These are phyloP conservation scores for Lepidotrigona ventralis DNA, from an alignment of 1,140 invertebrate species.

Conservation along the genomic window DNA sequence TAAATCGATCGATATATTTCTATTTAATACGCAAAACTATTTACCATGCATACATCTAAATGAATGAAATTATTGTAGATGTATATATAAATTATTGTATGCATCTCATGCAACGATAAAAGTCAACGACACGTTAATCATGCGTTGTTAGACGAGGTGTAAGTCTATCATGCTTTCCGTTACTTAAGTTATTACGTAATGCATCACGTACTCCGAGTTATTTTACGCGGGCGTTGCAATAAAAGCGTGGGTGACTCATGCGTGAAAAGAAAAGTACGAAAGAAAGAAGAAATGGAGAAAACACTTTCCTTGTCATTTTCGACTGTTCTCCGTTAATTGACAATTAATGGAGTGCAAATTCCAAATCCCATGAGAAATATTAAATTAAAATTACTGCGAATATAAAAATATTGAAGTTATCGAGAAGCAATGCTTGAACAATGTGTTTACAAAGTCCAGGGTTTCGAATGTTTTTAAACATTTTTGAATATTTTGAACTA, in stretches of 20 bases:
- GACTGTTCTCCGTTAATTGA: neutral
- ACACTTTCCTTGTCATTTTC: neutral
- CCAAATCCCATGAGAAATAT: too few relatives aligned
- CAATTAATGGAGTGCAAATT: too few relatives aligned
- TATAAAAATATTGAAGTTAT: too few relatives aligned
- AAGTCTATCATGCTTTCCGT: constrained; percentile 7
- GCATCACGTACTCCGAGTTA: constrained; percentile 6
- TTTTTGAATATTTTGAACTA: too few relatives aligned
- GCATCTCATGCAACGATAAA: neutral
- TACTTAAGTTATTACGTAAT: constrained; percentile 16
- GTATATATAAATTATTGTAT: too few relatives aligned
- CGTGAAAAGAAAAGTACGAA: neutral
- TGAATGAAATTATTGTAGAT: neutral
- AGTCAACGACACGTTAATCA: constrained; percentile 4
- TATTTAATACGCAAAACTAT: too few relatives aligned
- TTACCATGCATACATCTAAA: too few relatives aligned
- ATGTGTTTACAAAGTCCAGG: too few relatives aligned
- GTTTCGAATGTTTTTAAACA: too few relatives aligned
- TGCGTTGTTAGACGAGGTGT: neutral
- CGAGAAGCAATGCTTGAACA: too few relatives aligned
- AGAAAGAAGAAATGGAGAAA: neutral
- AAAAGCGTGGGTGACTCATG: neutral
- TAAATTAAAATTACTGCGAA: too few relatives aligned
- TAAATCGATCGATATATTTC: too few relatives aligned
- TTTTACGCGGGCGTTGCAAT: constrained; percentile 14